Evolutionary conservation across 1,140 invertebrate genomes (phyloP).

Genomic region (Bombus sibiricus): DNA sequence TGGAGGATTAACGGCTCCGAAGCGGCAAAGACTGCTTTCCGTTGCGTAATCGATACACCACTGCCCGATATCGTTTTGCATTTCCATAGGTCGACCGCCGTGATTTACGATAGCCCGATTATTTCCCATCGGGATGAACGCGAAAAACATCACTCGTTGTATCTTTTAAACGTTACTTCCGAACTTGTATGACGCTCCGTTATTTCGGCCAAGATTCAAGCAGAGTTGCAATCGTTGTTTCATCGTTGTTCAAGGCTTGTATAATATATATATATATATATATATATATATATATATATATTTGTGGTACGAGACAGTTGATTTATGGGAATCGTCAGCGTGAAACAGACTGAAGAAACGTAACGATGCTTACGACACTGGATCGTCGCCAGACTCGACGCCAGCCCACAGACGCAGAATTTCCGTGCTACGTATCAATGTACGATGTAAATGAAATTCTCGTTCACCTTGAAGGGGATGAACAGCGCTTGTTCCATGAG

Average conservation of each 20-base stretch:
- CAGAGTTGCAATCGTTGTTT: not conserved
- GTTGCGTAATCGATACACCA: constrained; percentile 10
- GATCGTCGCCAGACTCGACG: constrained; percentile 65
- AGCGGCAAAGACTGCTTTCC: not conserved
- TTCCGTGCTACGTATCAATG: constrained; percentile 21
- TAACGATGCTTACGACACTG: constrained; percentile 55
- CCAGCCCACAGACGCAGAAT: constrained; percentile 53
- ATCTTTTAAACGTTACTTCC: constrained; percentile 11
- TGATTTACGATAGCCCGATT: not conserved
- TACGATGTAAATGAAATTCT: constrained; percentile 1
- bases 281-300: not conserved
- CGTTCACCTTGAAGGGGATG: not conserved
- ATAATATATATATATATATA: not conserved
- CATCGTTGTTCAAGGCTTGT: too few species aligned
- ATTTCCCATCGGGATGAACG: not conserved
- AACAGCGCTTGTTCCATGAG: not conserved
- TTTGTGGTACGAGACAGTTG: constrained; percentile 35
- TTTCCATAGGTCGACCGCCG: not conserved
- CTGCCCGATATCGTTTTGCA: not conserved
- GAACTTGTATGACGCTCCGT: not conserved
- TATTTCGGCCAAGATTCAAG: not conserved
- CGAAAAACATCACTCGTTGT: not conserved
- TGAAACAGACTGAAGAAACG: constrained; percentile 23
- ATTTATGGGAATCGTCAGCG: constrained; percentile 54
- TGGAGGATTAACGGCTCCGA: constrained; percentile 38